Evolutionary conservation across 2,113 vertebrate genomes (phyloP).

Genomic region (Lepus timidus): DNA sequence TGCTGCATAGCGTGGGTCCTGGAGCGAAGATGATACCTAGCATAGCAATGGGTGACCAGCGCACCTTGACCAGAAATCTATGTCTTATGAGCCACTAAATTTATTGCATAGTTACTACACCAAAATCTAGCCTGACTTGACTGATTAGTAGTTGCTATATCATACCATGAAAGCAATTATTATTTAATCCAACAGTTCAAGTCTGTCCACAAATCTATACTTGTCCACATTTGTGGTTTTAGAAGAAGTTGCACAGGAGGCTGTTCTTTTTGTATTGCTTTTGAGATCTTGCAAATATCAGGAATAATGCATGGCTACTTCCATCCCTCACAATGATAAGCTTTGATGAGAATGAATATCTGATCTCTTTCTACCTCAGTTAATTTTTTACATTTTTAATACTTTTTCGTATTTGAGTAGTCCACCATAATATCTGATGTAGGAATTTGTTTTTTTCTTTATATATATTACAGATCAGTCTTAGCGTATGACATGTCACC

Average conservation of each 20-base stretch:
- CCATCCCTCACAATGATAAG: neutral
- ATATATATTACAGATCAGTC: neutral
- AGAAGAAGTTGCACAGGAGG: neutral
- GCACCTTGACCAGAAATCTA: neutral
- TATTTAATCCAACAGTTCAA: neutral
- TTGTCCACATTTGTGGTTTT: neutral
- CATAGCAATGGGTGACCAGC: neutral
- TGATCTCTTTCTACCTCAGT: neutral
- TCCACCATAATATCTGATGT: neutral
- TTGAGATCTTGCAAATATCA: neutral
- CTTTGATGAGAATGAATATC: neutral
- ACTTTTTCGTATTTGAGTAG: slow-evolving; percentile 10
- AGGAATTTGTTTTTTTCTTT: neutral
- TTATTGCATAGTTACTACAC: neutral
- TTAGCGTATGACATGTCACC: neutral
- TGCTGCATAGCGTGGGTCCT: neutral
- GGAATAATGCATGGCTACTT: neutral
- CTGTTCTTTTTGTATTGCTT: neutral
- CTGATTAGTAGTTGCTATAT: neutral
- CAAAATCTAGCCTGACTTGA: neutral
- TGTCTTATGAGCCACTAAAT: neutral
- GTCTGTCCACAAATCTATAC: neutral
- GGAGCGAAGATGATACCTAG: neutral
- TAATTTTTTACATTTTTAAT: neutral
- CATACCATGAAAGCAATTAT: neutral